Conservation (phyloP, 2,888 invertebrate genomes). For the Steromphala cineraria region DNA sequence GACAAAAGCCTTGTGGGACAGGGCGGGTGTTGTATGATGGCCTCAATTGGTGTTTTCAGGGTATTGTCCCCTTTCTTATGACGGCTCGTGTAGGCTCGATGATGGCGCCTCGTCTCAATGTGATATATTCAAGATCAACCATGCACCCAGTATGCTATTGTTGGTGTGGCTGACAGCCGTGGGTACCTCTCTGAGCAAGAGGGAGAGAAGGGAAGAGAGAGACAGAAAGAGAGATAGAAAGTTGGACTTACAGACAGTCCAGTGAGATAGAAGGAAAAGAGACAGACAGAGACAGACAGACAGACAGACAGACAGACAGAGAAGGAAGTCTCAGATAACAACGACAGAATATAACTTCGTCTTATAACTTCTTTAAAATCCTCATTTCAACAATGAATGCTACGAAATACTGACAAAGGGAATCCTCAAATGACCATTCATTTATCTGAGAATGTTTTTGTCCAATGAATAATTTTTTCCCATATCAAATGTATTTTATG, state of each 20-base stretch:
- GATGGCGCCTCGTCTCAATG: constrained; percentile 32
- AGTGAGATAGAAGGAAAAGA: background rate
- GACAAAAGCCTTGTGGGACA: background rate
- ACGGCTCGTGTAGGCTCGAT: background rate
- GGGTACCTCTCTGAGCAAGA: background rate
- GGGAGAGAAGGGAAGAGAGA: constrained; percentile 20
- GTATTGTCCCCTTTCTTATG: background rate
- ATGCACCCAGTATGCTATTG: background rate
- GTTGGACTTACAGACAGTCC: background rate
- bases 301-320: too few relatives aligned
- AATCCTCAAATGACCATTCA: too few relatives aligned
- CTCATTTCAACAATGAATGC: too few relatives aligned
- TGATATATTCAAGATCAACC: constrained; percentile 3
- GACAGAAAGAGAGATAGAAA: background rate
- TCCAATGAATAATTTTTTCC: too few relatives aligned
- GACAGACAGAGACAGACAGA: too few relatives aligned
- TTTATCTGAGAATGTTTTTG: too few relatives aligned
- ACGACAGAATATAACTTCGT: too few relatives aligned
- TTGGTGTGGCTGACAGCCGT: background rate
- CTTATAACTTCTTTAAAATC: too few relatives aligned
- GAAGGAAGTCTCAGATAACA: too few relatives aligned
- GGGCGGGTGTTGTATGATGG: background rate
- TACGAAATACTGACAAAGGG: too few relatives aligned
- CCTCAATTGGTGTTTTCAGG: background rate
- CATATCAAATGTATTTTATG: too few relatives aligned